These are phyloP conservation scores for Tetrax tetrax DNA, from an alignment of 2,113 vertebrate genomes.

Conservation along the genomic window DNA sequence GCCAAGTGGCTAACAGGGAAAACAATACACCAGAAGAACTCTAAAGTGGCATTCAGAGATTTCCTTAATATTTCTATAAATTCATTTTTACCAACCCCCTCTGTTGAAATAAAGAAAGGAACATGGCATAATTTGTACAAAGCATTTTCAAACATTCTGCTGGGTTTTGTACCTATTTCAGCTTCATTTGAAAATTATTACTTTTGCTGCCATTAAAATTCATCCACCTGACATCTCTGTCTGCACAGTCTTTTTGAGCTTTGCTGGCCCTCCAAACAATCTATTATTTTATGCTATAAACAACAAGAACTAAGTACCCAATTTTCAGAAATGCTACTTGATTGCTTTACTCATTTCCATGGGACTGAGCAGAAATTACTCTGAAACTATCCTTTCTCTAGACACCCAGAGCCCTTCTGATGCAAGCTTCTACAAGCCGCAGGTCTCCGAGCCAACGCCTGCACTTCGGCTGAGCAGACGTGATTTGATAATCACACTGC, in stretches of 20 bases:
- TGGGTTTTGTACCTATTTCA: background rate
- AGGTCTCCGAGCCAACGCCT: background rate
- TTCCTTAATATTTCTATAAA: background rate
- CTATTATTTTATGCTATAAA: background rate
- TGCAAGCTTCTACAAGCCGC: background rate
- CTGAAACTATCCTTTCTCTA: background rate
- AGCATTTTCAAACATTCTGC: background rate
- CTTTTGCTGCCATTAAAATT: background rate
- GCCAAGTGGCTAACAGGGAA: background rate
- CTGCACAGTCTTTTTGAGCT: background rate
- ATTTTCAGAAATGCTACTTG: background rate
- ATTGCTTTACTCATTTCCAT: background rate
- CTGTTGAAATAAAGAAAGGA: background rate
- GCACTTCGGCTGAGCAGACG: background rate
- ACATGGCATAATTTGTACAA: background rate
- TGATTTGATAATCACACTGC: too few species aligned
- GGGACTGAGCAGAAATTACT: background rate
- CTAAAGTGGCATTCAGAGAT: background rate
- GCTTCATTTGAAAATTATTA: background rate
- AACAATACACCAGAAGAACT: background rate
- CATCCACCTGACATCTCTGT: background rate
- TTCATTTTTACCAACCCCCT: background rate
- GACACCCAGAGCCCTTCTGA: background rate
- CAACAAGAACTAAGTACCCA: background rate
- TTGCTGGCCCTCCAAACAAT: background rate